A percentile compares a stretch with the other conserved stretches of the same genome.
These are phyloP conservation scores for Lethocerus indicus DNA, from an alignment of 1,140 invertebrate species.

Conservation along the genomic window DNA sequence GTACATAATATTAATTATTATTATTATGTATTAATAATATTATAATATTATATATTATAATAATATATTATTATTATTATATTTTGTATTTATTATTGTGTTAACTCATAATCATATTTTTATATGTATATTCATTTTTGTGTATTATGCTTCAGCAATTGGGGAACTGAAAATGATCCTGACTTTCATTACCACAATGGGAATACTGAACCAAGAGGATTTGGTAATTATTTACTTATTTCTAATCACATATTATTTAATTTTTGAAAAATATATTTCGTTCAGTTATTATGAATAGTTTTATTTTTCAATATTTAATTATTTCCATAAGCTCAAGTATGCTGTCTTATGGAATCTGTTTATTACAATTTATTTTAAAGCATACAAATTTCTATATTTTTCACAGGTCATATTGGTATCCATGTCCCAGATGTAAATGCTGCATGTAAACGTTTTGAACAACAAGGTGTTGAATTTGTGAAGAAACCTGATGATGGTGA, in stretches of 20 bases:
- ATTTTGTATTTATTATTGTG: no score
- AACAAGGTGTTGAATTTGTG: conserved; percentile 70
- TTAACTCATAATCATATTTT: no score
- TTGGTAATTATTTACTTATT: conserved; percentile 39
- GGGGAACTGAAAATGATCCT: conserved; percentile 77
- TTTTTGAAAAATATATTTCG: background rate
- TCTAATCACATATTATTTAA: background rate
- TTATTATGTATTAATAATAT: no score
- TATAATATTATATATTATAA: no score
- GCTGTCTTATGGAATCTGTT: background rate
- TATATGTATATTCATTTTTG: no score
- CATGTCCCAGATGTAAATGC: conserved; percentile 31
- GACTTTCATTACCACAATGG: conserved; percentile 74
- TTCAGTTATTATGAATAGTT: background rate
- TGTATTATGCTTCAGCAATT: conserved; percentile 62
- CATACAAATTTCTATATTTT: no score
- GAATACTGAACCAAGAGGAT: conserved; percentile 78
- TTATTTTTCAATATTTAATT: background rate
- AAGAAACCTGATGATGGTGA: conserved; percentile 73
- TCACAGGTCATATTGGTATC: conserved; percentile 72
- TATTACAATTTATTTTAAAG: conserved; percentile 10
- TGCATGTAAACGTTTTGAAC: conserved; percentile 57
- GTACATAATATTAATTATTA: no score
- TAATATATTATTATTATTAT: no score
- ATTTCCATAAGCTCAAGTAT: background rate